Evolutionary conservation across 2,113 vertebrate genomes (phyloP), one percentile per base, ranked within the genome.

Genomic region (Mesitornis unicolor): DNA sequence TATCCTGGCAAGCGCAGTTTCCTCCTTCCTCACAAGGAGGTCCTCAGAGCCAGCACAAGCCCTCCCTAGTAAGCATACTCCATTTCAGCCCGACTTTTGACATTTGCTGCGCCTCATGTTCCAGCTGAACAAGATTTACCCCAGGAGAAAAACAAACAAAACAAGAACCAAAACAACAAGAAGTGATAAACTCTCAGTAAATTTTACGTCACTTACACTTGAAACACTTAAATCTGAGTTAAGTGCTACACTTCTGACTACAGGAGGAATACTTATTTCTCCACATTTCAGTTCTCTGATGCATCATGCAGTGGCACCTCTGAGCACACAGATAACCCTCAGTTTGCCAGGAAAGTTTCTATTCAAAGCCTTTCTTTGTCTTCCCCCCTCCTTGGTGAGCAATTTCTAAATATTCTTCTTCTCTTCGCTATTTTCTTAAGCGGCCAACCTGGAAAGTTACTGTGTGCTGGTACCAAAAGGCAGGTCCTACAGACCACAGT

Each of bases 51-150:
- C 84, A 70, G 63, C 53, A 75, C 31, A 61, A 22, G 28, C 85
- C 68, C 60, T 18, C 80, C 61, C 70, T n/a, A 88, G 57, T 21
- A 75, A 87, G 45, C 59, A 20, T 21, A 56, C 65, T 76, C 54
- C 33, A 45, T 47, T 79, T 74, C 80, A 89, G 67, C 35, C 68
- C 7, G 25, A 84, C 63, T 35, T 63, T 67, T 92, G 88, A 94
- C 38, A 75, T 87, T 77, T 90, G 50, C 59, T 61, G 73, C 11
- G 24, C 65, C 14, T 35, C 42, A 2, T 56, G 38, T 25, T 84
- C 45, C 78, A 89, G 40, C 47, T 20, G 53, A 83, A 65, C 61
- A 77, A 40, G 22, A 33, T 59, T 69, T 75, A 74, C 18, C 13
- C 24, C 36, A 3, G 35, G 1, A 10, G 20, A 26, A 40, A n/a